phyloP scores from a whole-genome alignment of 2,888 invertebrate species.

The Meandrusa payeni region DNA sequence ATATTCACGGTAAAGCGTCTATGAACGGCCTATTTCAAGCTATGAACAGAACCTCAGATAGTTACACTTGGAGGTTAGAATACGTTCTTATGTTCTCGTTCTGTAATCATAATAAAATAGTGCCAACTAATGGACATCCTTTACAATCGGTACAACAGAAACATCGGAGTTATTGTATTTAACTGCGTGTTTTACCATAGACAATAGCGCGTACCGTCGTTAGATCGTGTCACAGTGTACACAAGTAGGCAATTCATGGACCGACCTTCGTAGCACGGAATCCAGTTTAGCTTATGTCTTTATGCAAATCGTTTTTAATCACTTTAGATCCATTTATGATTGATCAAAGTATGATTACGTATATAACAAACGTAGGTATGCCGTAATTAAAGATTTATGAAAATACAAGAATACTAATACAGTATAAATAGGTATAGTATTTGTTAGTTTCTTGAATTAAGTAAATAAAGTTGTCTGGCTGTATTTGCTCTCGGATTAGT shows the following conservation, averaged over 20 bases:
- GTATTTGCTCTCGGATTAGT: too few species aligned
- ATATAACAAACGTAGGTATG: background rate
- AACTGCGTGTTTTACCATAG: background rate
- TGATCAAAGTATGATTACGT: constrained; percentile 1
- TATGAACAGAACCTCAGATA: too few species aligned
- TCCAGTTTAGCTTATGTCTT: constrained; percentile 10
- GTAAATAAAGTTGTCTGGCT: too few species aligned
- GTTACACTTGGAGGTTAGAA: too few species aligned
- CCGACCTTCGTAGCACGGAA: constrained; percentile 10
- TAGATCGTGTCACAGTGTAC: background rate
- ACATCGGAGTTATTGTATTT: background rate
- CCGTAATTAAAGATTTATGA: constrained; percentile 10
- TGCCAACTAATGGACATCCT: too few species aligned
- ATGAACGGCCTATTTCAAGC: too few species aligned
- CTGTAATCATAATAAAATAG: too few species aligned
- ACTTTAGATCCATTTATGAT: constrained; percentile 15
- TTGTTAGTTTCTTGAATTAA: too few species aligned
- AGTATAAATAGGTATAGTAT: too few species aligned
- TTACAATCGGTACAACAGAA: background rate
- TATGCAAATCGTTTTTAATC: constrained; percentile 15
- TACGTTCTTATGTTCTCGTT: too few species aligned
- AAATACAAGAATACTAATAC: too few species aligned
- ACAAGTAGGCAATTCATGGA: constrained; percentile 3
- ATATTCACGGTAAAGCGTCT: too few species aligned
- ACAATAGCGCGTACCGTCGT: constrained; percentile 9